These are phyloP conservation scores for Berghia stephanieae DNA, from an alignment of 1,140 invertebrate genomes.

Conservation along the genomic window DNA sequence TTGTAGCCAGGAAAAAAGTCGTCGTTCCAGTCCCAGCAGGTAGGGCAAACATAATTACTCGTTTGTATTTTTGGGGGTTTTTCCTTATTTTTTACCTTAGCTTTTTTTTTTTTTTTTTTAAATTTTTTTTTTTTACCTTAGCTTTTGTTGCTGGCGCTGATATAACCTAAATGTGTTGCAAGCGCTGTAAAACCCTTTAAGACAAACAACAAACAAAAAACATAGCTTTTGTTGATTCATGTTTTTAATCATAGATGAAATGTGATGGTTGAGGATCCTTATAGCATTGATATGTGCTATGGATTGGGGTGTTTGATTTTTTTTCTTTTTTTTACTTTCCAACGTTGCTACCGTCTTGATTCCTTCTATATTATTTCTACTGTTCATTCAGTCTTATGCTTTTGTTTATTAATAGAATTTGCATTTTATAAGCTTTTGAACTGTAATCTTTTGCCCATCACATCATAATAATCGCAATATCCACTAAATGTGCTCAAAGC, in stretches of 20 bases:
- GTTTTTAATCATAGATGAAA: neutral
- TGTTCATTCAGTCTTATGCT: neutral
- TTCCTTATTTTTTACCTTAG: neutral
- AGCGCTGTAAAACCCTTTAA: too few relatives aligned
- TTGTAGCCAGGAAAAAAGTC: constrained; percentile 88
- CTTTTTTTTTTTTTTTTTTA: neutral
- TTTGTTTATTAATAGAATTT: neutral
- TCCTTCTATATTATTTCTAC: neutral
- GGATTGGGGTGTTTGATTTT: too few relatives aligned
- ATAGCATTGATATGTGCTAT: too few relatives aligned
- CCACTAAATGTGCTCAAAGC: too few relatives aligned
- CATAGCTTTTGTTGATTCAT: too few relatives aligned
- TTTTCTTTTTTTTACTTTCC: too few relatives aligned
- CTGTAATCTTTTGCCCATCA: neutral
- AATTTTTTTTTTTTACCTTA: constrained; percentile 13
- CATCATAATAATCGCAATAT: too few relatives aligned
- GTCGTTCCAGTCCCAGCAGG: constrained; percentile 93
- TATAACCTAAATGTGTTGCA: too few relatives aligned
- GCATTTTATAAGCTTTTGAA: neutral
- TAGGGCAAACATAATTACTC: constrained; percentile 28
- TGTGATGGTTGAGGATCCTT: neutral
- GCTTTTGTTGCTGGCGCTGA: constrained; percentile 14
- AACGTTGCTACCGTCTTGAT: neutral
- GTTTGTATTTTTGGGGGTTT: constrained; percentile 1
- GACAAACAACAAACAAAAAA: too few relatives aligned